Evolutionary conservation across 2,888 invertebrate genomes (phyloP).

Genomic region (Lycocerus yunnanus): DNA sequence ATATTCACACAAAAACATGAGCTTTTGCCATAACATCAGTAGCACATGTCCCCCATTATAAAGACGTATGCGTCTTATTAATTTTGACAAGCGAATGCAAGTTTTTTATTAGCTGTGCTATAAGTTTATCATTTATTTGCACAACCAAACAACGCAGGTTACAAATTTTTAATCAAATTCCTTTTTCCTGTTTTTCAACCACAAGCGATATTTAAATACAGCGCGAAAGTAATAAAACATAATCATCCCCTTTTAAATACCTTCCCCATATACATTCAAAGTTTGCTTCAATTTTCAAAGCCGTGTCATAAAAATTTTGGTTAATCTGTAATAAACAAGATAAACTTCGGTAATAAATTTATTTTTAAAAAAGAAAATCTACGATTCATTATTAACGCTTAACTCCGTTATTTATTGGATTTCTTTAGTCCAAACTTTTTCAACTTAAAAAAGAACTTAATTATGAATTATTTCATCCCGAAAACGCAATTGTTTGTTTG

Average conservation of each 20-base stretch:
- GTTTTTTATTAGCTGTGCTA: conserved; percentile 16
- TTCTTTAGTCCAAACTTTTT: not conserved
- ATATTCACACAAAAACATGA: conserved; percentile 42
- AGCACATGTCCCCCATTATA: conserved; percentile 35
- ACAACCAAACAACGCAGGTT: not conserved
- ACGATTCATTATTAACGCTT: not conserved
- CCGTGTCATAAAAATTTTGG: not conserved
- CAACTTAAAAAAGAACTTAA: not conserved
- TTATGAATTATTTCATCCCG: not conserved
- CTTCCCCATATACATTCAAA: not conserved
- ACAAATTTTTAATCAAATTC: not conserved
- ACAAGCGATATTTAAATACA: not conserved
- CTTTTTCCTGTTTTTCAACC: not conserved
- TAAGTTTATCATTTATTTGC: not conserved
- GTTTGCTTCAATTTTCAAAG: conserved; percentile 3
- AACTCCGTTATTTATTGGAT: not conserved
- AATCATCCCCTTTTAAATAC: not conserved
- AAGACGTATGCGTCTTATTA: conserved; percentile 32
- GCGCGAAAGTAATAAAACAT: not conserved
- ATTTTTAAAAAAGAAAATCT: not conserved
- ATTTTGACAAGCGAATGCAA: conserved; percentile 19
- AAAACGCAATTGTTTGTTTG: not conserved
- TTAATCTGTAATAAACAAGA: conserved; percentile 3
- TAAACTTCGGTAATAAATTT: not conserved
- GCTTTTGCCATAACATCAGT: conserved; percentile 31